Conservation (phyloP, 2,888 invertebrate genomes). For the Mamestra brassicae region DNA sequence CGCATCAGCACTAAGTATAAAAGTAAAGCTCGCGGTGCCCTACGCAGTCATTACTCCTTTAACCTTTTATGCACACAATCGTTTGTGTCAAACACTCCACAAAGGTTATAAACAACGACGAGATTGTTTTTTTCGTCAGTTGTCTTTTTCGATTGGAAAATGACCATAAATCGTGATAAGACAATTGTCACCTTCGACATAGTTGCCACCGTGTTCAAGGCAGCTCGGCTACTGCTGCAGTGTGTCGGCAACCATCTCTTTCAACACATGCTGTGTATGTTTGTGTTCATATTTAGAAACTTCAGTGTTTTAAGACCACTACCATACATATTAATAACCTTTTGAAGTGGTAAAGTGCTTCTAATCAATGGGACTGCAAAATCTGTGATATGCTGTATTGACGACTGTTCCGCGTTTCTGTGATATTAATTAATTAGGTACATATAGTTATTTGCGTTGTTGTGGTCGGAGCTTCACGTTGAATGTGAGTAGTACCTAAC, state of each 20-base stretch:
- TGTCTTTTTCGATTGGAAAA: slow-evolving; percentile 73
- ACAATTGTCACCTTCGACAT: slow-evolving; percentile 78
- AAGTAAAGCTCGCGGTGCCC: slow-evolving; percentile 38
- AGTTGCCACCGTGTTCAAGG: slow-evolving; percentile 47
- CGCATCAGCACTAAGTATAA: slow-evolving; percentile 50
- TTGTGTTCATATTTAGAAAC: slow-evolving; percentile 50
- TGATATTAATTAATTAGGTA: slow-evolving; percentile 44
- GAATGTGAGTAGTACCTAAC: slow-evolving; percentile 49
- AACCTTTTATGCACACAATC: slow-evolving; percentile 49
- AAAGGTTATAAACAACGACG: slow-evolving; percentile 43
- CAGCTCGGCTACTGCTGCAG: slow-evolving; percentile 48
- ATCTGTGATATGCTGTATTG: slow-evolving; percentile 47
- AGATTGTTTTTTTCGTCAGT: slow-evolving; percentile 45
- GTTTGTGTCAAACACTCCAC: slow-evolving; percentile 27
- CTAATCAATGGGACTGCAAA: slow-evolving; percentile 66
- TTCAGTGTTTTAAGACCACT: slow-evolving; percentile 46
- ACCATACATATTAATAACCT: slow-evolving; percentile 15
- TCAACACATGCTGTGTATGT: slow-evolving; percentile 52
- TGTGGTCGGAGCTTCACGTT: slow-evolving; percentile 33
- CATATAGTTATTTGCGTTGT: slow-evolving; percentile 18
- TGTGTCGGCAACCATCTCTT: slow-evolving; percentile 46
- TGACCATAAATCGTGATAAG: slow-evolving; percentile 81
- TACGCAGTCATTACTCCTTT: slow-evolving; percentile 49
- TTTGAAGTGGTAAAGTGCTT: slow-evolving; percentile 44
- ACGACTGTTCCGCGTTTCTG: slow-evolving; percentile 34